These are phyloP conservation scores for Nomada flava DNA, from an alignment of 2,888 invertebrate species.

Conservation along the genomic window DNA sequence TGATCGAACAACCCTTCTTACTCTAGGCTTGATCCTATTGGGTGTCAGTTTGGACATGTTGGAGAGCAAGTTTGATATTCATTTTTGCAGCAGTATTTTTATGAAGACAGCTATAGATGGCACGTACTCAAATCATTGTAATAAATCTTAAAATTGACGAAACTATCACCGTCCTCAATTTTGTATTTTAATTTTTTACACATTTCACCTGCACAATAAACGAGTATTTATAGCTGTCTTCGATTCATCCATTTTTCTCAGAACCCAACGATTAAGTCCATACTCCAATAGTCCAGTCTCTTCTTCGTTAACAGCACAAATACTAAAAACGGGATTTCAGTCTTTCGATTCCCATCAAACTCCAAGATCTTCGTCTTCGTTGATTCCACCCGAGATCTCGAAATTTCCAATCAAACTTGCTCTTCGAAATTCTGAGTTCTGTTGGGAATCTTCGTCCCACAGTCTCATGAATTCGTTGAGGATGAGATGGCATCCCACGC, in stretches of 20 bases:
- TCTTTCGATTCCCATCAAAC: neutral
- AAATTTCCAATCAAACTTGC: neutral
- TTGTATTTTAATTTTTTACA: neutral
- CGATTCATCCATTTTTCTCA: neutral
- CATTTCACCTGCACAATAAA: neutral
- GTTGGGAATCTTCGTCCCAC: neutral
- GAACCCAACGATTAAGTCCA: neutral
- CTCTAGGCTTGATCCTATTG: neutral
- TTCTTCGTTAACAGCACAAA: too few relatives aligned
- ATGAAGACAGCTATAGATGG: neutral
- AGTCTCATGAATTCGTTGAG: neutral
- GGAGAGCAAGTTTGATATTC: neutral
- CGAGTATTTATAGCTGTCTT: neutral
- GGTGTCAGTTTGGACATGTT: neutral
- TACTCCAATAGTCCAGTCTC: too few relatives aligned
- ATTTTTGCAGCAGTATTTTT: neutral
- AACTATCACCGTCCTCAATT: too few relatives aligned
- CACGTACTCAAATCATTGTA: too few relatives aligned
- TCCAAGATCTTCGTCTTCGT: neutral
- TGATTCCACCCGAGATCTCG: too few relatives aligned
- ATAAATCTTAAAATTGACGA: too few relatives aligned
- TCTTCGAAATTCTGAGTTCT: neutral
- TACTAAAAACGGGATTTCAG: too few relatives aligned
- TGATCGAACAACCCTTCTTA: neutral
- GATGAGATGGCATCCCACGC: neutral